Percentiles rank a stretch among this genome's conserved stretches.
Evolutionary conservation across 1,140 invertebrate genomes (phyloP).

Genomic region (Sitophilus oryzae): DNA sequence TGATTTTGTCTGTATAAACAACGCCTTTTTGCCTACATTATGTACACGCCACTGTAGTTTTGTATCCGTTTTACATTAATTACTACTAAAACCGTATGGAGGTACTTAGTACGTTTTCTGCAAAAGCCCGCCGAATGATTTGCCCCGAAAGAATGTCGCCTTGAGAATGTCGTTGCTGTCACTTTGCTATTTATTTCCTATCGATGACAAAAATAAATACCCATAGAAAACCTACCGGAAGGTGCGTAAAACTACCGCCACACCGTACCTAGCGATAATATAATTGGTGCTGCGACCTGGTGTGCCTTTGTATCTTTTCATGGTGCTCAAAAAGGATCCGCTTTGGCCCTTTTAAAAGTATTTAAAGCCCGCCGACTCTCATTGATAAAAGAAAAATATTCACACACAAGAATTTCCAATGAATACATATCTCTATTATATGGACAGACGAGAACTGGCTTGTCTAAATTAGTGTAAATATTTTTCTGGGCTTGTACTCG

Average conservation of each 20-base stretch:
- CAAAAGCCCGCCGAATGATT: neutral
- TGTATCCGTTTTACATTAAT: too few relatives aligned
- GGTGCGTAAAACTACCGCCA: neutral
- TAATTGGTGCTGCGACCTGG: neutral
- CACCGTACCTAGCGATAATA: neutral
- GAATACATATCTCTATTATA: neutral
- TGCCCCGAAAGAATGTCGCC: neutral
- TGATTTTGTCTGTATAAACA: too few relatives aligned
- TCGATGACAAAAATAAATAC: neutral
- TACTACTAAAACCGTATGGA: too few relatives aligned
- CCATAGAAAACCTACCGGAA: neutral
- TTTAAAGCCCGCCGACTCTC: neutral
- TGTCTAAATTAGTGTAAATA: neutral
- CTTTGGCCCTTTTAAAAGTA: neutral
- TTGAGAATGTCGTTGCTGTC: neutral
- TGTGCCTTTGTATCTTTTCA: slow-evolving; percentile 3
- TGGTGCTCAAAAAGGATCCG: neutral
- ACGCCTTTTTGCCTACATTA: too few relatives aligned
- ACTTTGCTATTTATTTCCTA: neutral
- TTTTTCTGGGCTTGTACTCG: neutral
- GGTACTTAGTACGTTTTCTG: too few relatives aligned
- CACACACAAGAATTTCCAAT: neutral
- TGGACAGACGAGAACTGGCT: neutral
- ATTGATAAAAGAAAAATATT: neutral
- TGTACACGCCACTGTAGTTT: too few relatives aligned